These are phyloP conservation scores for Stenolophus ochropezus DNA, from an alignment of 2,888 invertebrate species.

Conservation along the genomic window DNA sequence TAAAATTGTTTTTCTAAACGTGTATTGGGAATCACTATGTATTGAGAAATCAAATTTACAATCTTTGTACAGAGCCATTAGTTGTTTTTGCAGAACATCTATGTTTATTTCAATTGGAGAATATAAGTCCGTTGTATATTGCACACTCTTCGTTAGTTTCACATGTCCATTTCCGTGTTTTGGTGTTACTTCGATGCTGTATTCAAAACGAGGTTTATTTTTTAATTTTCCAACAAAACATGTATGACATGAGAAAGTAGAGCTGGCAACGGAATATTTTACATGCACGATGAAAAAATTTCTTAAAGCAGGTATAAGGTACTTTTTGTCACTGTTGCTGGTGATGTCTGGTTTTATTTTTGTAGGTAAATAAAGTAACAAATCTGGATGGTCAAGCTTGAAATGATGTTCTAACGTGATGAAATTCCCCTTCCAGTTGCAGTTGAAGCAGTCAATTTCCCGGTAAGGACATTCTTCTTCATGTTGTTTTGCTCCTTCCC, in stretches of 20 bases:
- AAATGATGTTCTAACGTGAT: neutral
- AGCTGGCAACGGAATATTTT: neutral
- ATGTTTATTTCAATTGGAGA: neutral
- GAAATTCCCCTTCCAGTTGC: neutral
- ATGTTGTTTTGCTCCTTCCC: neutral
- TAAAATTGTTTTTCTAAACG: neutral
- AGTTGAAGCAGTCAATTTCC: neutral
- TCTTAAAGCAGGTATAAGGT: neutral
- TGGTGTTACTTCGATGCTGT: neutral
- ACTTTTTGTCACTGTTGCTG: neutral
- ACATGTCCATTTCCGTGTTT: neutral
- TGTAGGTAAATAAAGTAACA: neutral
- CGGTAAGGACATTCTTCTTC: neutral
- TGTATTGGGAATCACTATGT: neutral
- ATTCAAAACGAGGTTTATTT: neutral
- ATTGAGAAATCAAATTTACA: constrained; percentile 4
- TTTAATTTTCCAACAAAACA: neutral
- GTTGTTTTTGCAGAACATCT: neutral
- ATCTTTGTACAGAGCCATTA: neutral
- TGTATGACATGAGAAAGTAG: neutral
- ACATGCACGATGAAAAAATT: neutral
- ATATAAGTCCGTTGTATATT: neutral
- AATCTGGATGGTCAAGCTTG: neutral
- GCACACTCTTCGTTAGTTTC: neutral
- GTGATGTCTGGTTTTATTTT: neutral